phyloP scores from a whole-genome alignment of 2,888 invertebrate genomes.

The Zeuzera pyrina region DNA sequence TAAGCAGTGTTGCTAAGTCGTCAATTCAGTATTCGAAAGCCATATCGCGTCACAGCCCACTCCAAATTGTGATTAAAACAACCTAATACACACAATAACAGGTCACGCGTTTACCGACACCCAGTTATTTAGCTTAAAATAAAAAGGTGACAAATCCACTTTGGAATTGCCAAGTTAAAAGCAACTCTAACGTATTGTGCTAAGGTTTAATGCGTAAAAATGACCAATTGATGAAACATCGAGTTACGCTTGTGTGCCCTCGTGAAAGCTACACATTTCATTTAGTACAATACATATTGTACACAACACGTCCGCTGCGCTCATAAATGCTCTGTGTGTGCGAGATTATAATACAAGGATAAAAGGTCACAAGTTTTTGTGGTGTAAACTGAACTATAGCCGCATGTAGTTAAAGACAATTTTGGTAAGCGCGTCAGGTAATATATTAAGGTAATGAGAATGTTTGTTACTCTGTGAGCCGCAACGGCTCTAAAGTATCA shows the following conservation, averaged over 20 bases:
- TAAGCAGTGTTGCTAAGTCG: conserved; percentile 48
- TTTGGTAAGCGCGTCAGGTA: conserved; percentile 4
- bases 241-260: conserved; percentile 53
- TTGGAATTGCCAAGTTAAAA: conserved; percentile 13
- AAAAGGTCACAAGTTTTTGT: conserved; percentile 22
- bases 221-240: conserved; percentile 28
- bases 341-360: conserved; percentile 22
- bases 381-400: conserved; percentile 23
- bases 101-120: conserved; percentile 67
- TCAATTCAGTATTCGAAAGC: conserved; percentile 51
- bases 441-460: conserved; percentile 48
- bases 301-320: conserved; percentile 58
- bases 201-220: conserved; percentile 21
- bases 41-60: conserved; percentile 64
- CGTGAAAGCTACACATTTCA: conserved; percentile 72
- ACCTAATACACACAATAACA: conserved; percentile 72
- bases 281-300: conserved; percentile 69
- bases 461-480: conserved; percentile 45
- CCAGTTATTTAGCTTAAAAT: conserved; percentile 29
- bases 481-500: conserved; percentile 57
- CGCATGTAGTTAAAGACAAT: conserved; percentile 6
- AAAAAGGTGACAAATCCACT: conserved; percentile 28
- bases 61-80: conserved; percentile 72
- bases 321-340: conserved; percentile 56
- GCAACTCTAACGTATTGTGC: not conserved